phyloP scores from a whole-genome alignment of 2,797 vertebrate genomes.

The Protosalanx chinensis region DNA sequence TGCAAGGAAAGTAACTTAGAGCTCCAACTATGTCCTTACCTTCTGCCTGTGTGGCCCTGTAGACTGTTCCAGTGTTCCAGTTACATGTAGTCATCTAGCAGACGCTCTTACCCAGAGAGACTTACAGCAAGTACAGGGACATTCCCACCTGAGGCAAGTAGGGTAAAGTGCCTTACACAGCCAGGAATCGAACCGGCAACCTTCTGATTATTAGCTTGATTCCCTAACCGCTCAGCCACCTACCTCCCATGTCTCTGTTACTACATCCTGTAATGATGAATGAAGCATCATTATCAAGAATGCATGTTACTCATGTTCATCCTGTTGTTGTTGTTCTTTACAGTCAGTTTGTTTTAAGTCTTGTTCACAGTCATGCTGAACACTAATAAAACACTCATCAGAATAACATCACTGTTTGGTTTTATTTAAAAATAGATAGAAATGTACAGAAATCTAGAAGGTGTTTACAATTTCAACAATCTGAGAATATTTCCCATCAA shows the following conservation, averaged over 20 bases:
- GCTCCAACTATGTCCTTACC: neutral
- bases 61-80: neutral
- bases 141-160: too few species aligned
- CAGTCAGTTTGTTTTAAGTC: neutral
- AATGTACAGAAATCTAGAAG: neutral
- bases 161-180: too few species aligned
- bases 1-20: neutral
- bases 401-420: neutral
- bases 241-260: too few species aligned
- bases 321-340: neutral
- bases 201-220: too few species aligned
- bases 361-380: neutral
- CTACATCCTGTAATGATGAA: too few species aligned
- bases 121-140: too few species aligned
- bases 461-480: too few species aligned
- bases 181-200: too few species aligned
- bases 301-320: neutral
- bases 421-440: neutral
- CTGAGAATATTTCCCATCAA: too few species aligned
- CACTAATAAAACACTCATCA: neutral
- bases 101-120: too few species aligned
- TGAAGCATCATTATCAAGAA: too few species aligned
- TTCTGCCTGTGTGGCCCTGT: neutral
- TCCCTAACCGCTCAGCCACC: too few species aligned
- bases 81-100: neutral